Percentiles rank a stretch among this genome's conserved stretches.
Evolutionary conservation across 1,140 invertebrate species (phyloP).

Genomic region (Aplysia californica): DNA sequence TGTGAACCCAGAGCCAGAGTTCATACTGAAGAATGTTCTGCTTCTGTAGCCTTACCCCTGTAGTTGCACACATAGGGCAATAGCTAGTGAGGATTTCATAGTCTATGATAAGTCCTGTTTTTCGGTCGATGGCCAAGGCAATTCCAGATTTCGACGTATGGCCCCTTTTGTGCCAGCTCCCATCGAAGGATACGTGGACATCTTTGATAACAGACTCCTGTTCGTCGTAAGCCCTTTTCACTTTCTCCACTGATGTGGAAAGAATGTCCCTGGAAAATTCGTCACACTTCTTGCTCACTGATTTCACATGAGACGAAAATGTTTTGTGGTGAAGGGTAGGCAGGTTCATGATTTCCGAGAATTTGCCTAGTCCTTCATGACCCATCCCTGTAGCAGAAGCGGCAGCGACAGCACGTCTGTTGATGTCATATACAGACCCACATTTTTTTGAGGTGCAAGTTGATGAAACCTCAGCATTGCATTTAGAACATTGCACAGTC

Average conservation of each 20-base stretch:
- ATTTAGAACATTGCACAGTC: too few relatives aligned
- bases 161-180: neutral
- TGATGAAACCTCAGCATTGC: too few relatives aligned
- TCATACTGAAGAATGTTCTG: too few relatives aligned
- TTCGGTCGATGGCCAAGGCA: neutral
- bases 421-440: neutral
- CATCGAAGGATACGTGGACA: neutral
- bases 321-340: neutral
- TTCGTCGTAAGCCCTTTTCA: neutral
- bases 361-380: neutral
- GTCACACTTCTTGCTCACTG: neutral
- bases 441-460: too few relatives aligned
- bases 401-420: neutral
- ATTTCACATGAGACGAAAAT: neutral
- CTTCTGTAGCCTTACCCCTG: neutral
- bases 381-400: neutral
- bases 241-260: neutral
- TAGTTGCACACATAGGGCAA: neutral
- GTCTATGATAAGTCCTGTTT: neutral
- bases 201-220: neutral
- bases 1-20: neutral
- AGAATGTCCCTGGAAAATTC: neutral
- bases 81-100: neutral
- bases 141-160: neutral
- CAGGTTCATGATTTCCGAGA: neutral